Conservation (phyloP, 2,888 invertebrate species). For the Norana najaformis region DNA sequence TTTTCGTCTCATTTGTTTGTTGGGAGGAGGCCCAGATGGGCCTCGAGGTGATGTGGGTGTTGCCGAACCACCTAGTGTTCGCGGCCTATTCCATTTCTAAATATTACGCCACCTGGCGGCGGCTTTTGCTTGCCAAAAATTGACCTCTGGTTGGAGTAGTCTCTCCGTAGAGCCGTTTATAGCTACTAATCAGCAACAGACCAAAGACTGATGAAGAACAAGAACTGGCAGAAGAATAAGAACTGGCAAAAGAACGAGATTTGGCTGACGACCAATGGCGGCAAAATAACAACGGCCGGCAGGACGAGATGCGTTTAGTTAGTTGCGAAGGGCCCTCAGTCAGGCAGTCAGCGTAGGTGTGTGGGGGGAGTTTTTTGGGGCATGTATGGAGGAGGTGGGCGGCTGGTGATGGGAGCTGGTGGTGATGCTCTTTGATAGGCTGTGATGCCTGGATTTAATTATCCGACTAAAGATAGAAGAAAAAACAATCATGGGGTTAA, state of each 20-base stretch:
- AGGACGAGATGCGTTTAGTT: neutral
- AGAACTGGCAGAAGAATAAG: neutral
- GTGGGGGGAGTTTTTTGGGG: neutral
- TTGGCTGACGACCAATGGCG: constrained; percentile 13
- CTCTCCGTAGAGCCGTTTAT: neutral
- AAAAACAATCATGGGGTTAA: neutral
- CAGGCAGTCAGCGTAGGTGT: neutral
- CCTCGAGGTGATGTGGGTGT: neutral
- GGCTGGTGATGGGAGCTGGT: neutral
- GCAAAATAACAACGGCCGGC: neutral
- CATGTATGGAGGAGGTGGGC: neutral
- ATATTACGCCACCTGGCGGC: constrained; percentile 13
- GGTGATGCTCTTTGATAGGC: neutral
- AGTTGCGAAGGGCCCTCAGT: neutral
- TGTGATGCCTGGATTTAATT: neutral
- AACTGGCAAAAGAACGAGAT: neutral
- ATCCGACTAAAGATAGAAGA: neutral
- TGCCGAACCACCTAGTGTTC: neutral
- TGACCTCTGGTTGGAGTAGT: neutral
- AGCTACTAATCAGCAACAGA: constrained; percentile 6
- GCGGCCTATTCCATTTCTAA: neutral
- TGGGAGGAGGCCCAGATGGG: neutral
- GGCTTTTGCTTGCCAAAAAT: neutral
- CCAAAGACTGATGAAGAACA: too few relatives aligned
- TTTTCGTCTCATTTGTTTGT: neutral